Percentiles rank a stretch among this genome's conserved stretches.
Conservation (phyloP, 2,888 invertebrate genomes). For the Spialia ferax region DNA sequence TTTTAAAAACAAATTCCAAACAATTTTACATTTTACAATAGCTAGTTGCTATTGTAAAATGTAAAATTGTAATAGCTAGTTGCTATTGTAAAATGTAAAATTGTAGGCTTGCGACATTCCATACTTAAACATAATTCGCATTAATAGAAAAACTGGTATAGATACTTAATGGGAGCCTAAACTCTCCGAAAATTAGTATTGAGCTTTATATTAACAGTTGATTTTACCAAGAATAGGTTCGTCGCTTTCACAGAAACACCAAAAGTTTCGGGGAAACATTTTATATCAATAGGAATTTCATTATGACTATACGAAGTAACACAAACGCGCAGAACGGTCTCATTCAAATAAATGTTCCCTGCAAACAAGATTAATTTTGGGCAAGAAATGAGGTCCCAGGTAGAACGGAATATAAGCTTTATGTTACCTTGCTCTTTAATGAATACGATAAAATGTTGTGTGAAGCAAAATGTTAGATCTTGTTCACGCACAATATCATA, state of each 20-base stretch:
- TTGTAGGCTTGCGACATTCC: too few relatives aligned
- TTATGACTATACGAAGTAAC: constrained; percentile 33
- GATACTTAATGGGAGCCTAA: too few relatives aligned
- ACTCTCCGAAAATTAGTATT: not conserved
- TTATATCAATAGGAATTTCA: constrained; percentile 29
- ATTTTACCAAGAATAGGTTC: not conserved
- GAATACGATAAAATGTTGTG: constrained; percentile 64
- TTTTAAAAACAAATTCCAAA: not conserved
- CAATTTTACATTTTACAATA: not conserved
- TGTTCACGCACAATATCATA: not conserved
- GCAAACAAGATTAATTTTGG: constrained; percentile 61
- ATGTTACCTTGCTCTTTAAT: constrained; percentile 60
- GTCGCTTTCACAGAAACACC: not conserved
- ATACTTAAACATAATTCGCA: too few relatives aligned
- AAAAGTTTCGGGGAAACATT: constrained; percentile 1
- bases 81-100: too few relatives aligned
- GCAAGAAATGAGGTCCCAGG: constrained; percentile 53
- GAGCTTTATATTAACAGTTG: not conserved
- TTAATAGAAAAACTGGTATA: too few relatives aligned
- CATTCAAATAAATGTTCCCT: constrained; percentile 47
- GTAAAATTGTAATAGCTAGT: too few relatives aligned
- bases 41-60: not conserved
- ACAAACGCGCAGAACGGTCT: constrained; percentile 34
- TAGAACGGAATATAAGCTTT: constrained; percentile 58
- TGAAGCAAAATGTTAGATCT: constrained; percentile 49